Percentiles rank a stretch among this genome's conserved stretches.
Conservation (phyloP, 53 echinoderm and acorn worm species). For the Paracentrotus lividus region DNA sequence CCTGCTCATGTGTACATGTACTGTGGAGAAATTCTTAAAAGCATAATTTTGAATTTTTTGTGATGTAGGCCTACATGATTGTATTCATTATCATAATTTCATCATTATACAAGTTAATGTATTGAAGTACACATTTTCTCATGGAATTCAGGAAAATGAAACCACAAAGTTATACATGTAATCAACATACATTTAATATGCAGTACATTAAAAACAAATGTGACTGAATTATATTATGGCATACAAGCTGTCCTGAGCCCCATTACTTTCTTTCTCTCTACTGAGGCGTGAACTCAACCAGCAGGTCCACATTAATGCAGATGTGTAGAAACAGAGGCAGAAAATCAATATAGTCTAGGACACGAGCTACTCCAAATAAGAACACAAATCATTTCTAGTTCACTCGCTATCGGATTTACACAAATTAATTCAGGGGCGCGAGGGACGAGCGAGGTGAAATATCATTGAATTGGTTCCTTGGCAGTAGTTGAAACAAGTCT, state of each 20-base stretch:
- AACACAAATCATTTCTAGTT: slow-evolving; percentile 10
- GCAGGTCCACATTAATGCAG: neutral
- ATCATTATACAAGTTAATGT: too few relatives aligned
- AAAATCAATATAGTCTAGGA: neutral
- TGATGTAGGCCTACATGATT: too few relatives aligned
- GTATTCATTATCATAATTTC: too few relatives aligned
- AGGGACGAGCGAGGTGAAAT: neutral
- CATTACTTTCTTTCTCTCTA: neutral
- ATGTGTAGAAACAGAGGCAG: neutral
- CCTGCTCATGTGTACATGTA: too few relatives aligned
- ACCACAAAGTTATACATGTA: too few relatives aligned
- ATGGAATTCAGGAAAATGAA: too few relatives aligned
- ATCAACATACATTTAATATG: too few relatives aligned
- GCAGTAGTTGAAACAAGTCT: neutral
- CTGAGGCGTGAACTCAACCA: neutral
- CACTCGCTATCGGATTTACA: slow-evolving; percentile 5
- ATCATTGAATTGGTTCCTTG: neutral
- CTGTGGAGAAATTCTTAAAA: too few relatives aligned
- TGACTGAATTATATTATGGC: too few relatives aligned
- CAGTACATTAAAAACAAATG: too few relatives aligned
- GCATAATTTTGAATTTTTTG: too few relatives aligned
- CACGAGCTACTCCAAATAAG: neutral
- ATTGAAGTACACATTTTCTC: too few relatives aligned
- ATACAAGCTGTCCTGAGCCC: neutral
- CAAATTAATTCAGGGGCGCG: slow-evolving; percentile 3